phyloP scores from a whole-genome alignment of 2,888 invertebrate species.

The Epinotia brunnichana region DNA sequence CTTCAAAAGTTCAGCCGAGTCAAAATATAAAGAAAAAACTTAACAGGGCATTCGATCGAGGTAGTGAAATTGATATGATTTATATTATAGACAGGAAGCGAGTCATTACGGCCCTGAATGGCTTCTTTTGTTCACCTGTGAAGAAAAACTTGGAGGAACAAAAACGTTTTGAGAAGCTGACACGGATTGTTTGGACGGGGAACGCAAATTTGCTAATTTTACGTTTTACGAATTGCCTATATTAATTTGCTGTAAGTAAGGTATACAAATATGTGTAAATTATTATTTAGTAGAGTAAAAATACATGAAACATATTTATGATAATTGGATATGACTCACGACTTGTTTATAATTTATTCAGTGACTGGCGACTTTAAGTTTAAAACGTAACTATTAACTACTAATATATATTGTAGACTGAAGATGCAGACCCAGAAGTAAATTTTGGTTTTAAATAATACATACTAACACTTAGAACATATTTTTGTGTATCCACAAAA shows the following conservation, averaged over 20 bases:
- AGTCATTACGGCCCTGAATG: constrained; percentile 52
- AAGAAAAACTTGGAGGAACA: constrained; percentile 32
- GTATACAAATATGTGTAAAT: neutral
- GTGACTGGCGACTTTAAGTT: no score
- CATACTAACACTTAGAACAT: neutral
- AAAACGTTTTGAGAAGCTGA: constrained; percentile 35
- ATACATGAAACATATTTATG: no score
- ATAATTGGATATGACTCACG: no score
- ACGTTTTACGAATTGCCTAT: neutral
- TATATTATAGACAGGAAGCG: constrained; percentile 54
- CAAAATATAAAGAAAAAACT: constrained; percentile 34
- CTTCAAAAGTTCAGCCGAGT: constrained; percentile 13
- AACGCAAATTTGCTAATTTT: constrained; percentile 18
- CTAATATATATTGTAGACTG: neutral
- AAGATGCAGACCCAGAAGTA: neutral
- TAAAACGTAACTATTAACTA: no score
- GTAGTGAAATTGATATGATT: constrained; percentile 44
- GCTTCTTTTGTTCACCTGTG: constrained; percentile 48
- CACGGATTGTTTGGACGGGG: constrained; percentile 10
- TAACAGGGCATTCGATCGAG: constrained; percentile 37
- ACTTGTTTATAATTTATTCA: no score
- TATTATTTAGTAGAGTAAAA: neutral
- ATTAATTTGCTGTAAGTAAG: neutral
- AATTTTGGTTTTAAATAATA: neutral
- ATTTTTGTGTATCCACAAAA: neutral